Conservation (phyloP, 2,113 vertebrate genomes). For the Larimichthys crocea region DNA sequence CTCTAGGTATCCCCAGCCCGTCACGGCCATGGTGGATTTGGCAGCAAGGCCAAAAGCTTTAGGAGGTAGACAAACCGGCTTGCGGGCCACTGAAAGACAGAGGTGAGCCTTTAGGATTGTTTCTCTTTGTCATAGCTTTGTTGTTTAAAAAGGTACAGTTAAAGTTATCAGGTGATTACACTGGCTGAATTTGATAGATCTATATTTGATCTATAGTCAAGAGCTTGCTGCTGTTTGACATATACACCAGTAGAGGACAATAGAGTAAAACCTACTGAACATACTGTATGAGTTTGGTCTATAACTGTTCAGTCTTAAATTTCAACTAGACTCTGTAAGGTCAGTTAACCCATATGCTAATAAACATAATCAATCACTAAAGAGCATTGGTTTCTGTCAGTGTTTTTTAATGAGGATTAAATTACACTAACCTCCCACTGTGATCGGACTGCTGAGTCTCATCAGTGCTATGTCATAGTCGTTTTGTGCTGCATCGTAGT, state of each 20-base stretch:
- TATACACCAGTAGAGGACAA: constrained; percentile 41
- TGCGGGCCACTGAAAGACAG: constrained; percentile 75
- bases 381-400: neutral
- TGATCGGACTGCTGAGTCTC: constrained; percentile 85
- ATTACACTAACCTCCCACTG: constrained; percentile 81
- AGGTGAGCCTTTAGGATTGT: neutral
- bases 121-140: neutral
- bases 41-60: constrained; percentile 77
- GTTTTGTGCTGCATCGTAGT: constrained; percentile 59
- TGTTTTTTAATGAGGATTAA: neutral
- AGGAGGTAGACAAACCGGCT: constrained; percentile 90
- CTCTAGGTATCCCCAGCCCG: constrained; percentile 90
- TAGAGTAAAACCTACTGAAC: neutral
- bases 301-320: neutral
- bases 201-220: neutral
- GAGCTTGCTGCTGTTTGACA: neutral
- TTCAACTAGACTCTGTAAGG: neutral
- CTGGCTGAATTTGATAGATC: neutral
- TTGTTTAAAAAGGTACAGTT: neutral
- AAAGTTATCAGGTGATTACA: neutral
- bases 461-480: constrained; percentile 91
- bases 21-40: constrained; percentile 78
- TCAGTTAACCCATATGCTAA: neutral
- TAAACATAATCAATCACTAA: neutral
- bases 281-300: neutral